Percentiles rank a stretch among this genome's conserved stretches.
These are phyloP conservation scores for Miichthys miiuy DNA, from an alignment of 2,797 vertebrate species.

Conservation along the genomic window DNA sequence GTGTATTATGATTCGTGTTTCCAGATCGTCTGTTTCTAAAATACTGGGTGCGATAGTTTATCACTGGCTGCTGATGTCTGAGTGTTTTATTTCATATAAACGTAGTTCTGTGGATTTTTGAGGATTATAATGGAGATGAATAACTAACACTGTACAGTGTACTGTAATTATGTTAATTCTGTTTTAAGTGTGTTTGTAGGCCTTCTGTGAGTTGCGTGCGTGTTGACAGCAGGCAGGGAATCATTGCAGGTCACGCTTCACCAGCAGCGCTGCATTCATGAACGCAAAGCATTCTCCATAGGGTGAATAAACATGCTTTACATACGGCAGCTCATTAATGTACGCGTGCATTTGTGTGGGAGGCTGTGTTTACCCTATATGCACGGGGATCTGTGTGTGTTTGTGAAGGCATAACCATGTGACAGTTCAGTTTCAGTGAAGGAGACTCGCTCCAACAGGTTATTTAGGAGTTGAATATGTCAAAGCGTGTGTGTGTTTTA, in stretches of 20 bases:
- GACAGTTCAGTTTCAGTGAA: not conserved
- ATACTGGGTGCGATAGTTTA: no score
- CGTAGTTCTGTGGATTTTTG: not conserved
- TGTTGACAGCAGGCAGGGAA: conserved; percentile 39
- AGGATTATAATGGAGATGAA: no score
- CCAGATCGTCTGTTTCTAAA: no score
- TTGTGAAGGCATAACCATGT: not conserved
- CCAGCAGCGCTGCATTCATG: conserved; percentile 7
- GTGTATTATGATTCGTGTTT: no score
- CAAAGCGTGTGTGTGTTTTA: conserved; percentile 2
- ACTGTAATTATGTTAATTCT: not conserved
- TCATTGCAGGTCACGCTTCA: conserved; percentile 37
- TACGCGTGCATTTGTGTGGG: conserved; percentile 10
- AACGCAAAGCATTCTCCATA: conserved; percentile 15
- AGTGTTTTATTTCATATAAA: not conserved
- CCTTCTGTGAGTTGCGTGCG: not conserved
- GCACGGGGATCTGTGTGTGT: not conserved
- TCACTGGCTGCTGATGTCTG: not conserved
- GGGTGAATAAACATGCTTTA: conserved; percentile 34
- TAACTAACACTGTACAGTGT: not conserved
- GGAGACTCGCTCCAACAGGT: not conserved
- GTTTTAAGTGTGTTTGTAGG: not conserved
- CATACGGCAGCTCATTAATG: conserved; percentile 23
- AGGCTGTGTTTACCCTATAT: not conserved
- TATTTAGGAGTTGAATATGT: not conserved